Percentiles rank a stretch among this genome's conserved stretches.
Conservation (phyloP, 2,888 invertebrate genomes). For the Apamea crenata region DNA sequence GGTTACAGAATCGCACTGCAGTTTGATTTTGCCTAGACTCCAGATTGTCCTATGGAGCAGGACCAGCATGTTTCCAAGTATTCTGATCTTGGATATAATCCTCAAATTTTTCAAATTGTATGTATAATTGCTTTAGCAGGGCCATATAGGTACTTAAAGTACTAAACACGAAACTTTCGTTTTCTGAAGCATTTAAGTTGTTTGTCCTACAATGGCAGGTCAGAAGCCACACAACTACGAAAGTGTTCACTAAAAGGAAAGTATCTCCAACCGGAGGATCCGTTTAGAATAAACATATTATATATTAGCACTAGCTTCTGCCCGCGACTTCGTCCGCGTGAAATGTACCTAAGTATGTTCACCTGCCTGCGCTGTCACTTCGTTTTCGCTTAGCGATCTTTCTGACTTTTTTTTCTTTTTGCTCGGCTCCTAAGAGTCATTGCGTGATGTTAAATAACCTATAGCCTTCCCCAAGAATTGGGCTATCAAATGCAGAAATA, state of each 20-base stretch:
- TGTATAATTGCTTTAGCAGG: not conserved
- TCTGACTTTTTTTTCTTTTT: not conserved
- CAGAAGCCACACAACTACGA: constrained; percentile 36
- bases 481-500: not conserved
- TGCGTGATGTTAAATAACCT: not conserved
- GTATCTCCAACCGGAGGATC: constrained; percentile 14
- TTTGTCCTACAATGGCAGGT: constrained; percentile 37
- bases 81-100: too few species aligned
- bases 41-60: too few species aligned
- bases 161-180: constrained; percentile 35
- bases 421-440: not conserved
- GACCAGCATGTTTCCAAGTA: too few species aligned
- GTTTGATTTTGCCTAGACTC: too few species aligned
- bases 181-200: constrained; percentile 23
- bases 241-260: constrained; percentile 50
- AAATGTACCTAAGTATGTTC: not conserved
- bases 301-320: not conserved
- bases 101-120: too few species aligned
- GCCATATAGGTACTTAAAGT: too few species aligned
- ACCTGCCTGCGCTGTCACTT: not conserved
- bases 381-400: not conserved
- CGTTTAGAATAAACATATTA: not conserved
- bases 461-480: not conserved
- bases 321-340: not conserved
- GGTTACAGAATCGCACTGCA: too few species aligned